phyloP scores from a whole-genome alignment of 2,797 vertebrate genomes.

The Sebastes itinus region DNA sequence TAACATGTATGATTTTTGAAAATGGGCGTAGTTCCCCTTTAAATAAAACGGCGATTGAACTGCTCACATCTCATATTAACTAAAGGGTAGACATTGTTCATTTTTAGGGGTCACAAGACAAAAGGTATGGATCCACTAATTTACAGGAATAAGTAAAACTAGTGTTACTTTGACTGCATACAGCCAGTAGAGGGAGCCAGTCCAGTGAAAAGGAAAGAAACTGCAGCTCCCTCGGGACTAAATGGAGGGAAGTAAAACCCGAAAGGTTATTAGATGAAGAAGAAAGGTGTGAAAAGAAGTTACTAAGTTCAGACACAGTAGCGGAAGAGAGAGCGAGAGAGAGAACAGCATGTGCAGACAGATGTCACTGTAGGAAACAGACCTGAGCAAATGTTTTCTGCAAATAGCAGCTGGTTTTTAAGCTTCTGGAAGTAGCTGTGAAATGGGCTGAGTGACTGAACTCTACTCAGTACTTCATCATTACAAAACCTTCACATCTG shows the following conservation, averaged over 20 bases:
- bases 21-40: too few species aligned
- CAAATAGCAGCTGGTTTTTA: neutral
- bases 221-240: neutral
- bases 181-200: constrained; percentile 50
- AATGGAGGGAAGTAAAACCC: neutral
- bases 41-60: neutral
- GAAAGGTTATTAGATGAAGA: neutral
- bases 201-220: neutral
- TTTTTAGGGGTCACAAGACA: neutral
- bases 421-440: neutral
- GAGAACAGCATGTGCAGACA: neutral
- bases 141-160: neutral
- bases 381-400: neutral
- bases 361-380: neutral
- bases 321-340: neutral
- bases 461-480: neutral
- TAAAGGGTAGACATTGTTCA: neutral
- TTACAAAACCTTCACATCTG: neutral
- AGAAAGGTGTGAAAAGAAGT: neutral
- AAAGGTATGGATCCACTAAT: neutral
- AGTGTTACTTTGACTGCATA: neutral
- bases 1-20: too few species aligned
- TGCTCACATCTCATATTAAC: neutral
- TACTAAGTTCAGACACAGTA: neutral
- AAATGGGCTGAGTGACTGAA: neutral